Evolutionary conservation across 2,113 vertebrate genomes (phyloP).

Genomic region (Nannobrachium achirus): DNA sequence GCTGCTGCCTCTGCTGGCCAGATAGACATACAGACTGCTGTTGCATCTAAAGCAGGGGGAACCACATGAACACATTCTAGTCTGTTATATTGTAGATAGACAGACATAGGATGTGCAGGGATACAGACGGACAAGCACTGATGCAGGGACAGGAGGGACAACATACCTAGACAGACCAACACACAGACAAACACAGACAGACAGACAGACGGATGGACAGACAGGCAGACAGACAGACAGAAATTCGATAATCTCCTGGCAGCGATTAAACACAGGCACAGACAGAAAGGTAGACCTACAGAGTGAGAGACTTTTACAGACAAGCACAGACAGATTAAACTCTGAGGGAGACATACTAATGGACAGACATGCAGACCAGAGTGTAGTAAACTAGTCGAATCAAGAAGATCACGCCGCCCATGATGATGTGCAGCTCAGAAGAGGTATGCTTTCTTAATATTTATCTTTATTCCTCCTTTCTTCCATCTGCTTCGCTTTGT

Average conservation of each 20-base stretch:
- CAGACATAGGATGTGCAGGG: too few species aligned
- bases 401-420: background rate
- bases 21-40: background rate
- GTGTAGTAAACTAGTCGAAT: slow-evolving; percentile 13
- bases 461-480: slow-evolving; percentile 13
- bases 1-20: background rate
- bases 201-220: background rate
- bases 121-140: background rate
- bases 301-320: too few species aligned
- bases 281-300: too few species aligned
- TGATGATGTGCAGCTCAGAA: slow-evolving; percentile 32
- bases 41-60: too few species aligned
- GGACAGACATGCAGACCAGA: slow-evolving; percentile 20
- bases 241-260: too few species aligned
- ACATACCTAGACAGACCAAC: slow-evolving; percentile 23
- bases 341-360: too few species aligned
- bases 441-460: slow-evolving; percentile 55
- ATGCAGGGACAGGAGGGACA: slow-evolving; percentile 10
- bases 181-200: slow-evolving; percentile 45
- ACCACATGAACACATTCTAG: background rate
- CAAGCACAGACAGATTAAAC: too few species aligned
- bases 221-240: background rate
- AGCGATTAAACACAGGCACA: too few species aligned
- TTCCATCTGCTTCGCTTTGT: slow-evolving; percentile 23
- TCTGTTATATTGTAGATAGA: background rate